Conservation (phyloP, 2,797 vertebrate genomes). For the Mormyrops attenuatus region DNA sequence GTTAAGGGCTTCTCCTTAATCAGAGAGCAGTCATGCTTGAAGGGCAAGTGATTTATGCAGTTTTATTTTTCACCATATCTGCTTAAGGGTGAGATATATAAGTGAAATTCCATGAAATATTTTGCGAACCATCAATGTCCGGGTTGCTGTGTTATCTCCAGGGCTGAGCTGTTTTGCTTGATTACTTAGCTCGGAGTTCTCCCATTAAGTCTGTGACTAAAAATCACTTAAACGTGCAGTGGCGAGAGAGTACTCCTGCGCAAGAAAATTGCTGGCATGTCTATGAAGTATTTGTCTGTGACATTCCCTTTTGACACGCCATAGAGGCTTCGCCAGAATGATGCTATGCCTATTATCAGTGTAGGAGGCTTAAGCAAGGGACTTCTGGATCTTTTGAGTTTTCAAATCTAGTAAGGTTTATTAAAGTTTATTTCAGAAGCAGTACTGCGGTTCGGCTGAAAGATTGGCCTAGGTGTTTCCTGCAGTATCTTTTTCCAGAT, state of each 20-base stretch:
- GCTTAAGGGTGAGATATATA: constrained; percentile 1
- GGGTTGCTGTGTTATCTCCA: neutral
- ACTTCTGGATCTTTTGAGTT: neutral
- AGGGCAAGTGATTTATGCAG: constrained; percentile 3
- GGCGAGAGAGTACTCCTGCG: neutral
- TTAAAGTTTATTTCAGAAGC: neutral
- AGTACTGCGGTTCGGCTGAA: neutral
- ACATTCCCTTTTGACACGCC: neutral
- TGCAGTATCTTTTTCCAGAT: constrained; percentile 3
- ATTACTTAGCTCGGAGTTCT: neutral
- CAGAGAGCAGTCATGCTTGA: neutral
- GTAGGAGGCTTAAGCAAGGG: neutral
- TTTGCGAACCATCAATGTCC: neutral
- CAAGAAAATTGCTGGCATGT: neutral
- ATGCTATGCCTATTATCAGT: neutral
- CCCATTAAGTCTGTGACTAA: neutral
- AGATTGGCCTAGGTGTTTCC: neutral
- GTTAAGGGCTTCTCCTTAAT: neutral
- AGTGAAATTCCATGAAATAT: neutral
- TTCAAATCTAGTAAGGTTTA: neutral
- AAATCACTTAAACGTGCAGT: neutral
- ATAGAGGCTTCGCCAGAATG: neutral
- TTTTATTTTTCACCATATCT: constrained; percentile 1
- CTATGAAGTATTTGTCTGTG: neutral
- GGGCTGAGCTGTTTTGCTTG: neutral